Evolutionary conservation across 1,140 invertebrate genomes (phyloP), one percentile per base, ranked within the genome.

Genomic region (Goniozus legneri): DNA sequence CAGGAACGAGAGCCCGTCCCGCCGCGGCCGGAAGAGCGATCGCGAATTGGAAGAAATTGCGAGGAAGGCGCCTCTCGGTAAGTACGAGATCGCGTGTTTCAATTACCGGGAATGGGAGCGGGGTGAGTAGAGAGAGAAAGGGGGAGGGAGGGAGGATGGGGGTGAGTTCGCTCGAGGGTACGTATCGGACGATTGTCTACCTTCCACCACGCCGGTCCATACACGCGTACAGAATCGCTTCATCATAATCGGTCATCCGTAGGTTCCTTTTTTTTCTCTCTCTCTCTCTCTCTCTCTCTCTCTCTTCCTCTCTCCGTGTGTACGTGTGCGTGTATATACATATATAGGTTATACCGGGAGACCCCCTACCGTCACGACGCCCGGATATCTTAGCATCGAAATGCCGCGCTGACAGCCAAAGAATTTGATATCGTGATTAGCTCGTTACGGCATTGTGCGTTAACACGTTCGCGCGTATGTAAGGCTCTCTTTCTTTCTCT

Each of bases 351-450:
- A n/a, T n/a, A n/a, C n/a, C n/a, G n/a, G n/a, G n/a, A 47, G 62
- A 62, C 63, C 65, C 63, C 68, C 69, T 66, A 62, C 62, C 47
- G 65, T 14, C 46, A 30, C 52, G 49, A 54, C 48, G 62, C 59
- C 65, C 60, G 65, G 69, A 73, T 73, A 73, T 75, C 71, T 66
- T 71, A 57, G 68, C 67, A 69, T 69, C 65, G 58, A 59, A 71
- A 73, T 73, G 67, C 64, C 60, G 67, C 63, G 71, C 67, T 74
- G 72, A 75, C 72, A 73, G 70, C 58, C 53, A 54, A 65, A 73
- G 71, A 75, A 75, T 75, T 74, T 69, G 73, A 75, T 75, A 75
- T 72, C 71, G 61, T 67, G 71, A 74, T 75, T 73, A 75, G 65
- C 66, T 68, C 64, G 65, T 69, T 65, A 62, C 61, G 57, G 58